Evolutionary conservation across 2,888 invertebrate genomes (phyloP).

Genomic region (Helobdella robusta): DNA sequence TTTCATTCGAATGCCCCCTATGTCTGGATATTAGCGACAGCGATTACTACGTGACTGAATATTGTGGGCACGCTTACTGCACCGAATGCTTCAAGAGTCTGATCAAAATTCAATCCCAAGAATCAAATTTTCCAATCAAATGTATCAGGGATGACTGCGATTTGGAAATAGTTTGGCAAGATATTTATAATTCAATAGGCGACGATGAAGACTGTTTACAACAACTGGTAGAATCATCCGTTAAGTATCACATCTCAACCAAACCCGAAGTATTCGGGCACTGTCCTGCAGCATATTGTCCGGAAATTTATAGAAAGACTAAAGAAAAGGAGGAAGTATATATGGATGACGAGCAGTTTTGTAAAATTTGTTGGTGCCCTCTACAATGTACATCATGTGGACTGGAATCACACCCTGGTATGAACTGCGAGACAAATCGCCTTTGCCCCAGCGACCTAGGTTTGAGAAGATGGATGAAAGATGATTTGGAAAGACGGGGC

Average conservation of each 20-base stretch:
- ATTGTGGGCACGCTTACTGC: constrained; percentile 44
- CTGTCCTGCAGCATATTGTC: constrained; percentile 42
- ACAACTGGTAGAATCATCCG: constrained; percentile 33
- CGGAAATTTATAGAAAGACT: constrained; percentile 24
- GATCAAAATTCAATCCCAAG: constrained; percentile 33
- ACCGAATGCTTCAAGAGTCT: constrained; percentile 35
- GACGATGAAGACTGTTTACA: constrained; percentile 26
- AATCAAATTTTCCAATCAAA: constrained; percentile 38
- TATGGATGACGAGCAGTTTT: neutral
- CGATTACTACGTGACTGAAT: constrained; percentile 39
- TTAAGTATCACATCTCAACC: constrained; percentile 35
- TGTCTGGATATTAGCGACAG: constrained; percentile 40
- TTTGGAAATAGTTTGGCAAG: constrained; percentile 33
- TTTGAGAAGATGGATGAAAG: constrained; percentile 34
- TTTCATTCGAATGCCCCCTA: no score
- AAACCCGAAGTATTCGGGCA: constrained; percentile 36
- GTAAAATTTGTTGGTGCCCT: neutral
- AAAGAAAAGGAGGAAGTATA: neutral
- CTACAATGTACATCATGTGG: neutral
- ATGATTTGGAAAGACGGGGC: constrained; percentile 34
- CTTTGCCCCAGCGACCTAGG: neutral
- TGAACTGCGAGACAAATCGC: neutral
- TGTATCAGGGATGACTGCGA: constrained; percentile 39
- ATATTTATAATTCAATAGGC: constrained; percentile 33
- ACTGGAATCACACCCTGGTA: neutral